phyloP scores from a whole-genome alignment of 30 jellyfish, hydroid and myxozoan species.

The Haliclystus octoradiatus region DNA sequence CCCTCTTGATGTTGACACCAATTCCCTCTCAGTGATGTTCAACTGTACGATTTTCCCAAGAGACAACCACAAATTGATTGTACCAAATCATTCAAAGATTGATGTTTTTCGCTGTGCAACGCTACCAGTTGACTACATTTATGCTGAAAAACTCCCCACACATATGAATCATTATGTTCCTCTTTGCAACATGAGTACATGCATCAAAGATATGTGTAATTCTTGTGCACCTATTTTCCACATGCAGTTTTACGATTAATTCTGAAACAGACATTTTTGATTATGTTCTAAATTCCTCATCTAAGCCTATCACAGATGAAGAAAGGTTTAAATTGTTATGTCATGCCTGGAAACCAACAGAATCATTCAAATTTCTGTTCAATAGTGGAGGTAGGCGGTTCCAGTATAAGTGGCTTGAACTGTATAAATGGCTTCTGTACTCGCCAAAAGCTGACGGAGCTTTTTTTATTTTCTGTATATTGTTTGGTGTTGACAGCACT shows the following conservation, averaged over 20 bases:
- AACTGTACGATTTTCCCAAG: slow-evolving; percentile 3
- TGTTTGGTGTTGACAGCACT: slow-evolving; percentile 23
- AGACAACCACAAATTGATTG: too few relatives aligned
- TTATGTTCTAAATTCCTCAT: too few relatives aligned
- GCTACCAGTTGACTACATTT: slow-evolving; percentile 11
- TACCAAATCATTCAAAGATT: too few relatives aligned
- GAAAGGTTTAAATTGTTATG: slow-evolving; percentile 2
- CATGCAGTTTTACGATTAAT: too few relatives aligned
- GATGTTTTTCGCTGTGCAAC: slow-evolving; percentile 22
- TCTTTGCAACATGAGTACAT: too few relatives aligned
- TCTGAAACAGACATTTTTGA: too few relatives aligned
- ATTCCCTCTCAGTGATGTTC: neutral
- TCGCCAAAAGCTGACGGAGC: slow-evolving; percentile 25
- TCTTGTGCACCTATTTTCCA: too few relatives aligned
- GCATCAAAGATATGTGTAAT: too few relatives aligned
- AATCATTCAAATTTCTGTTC: slow-evolving; percentile 17
- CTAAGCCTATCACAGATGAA: slow-evolving; percentile 26
- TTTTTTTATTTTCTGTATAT: slow-evolving; percentile 13
- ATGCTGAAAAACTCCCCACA: neutral
- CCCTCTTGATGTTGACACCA: neutral
- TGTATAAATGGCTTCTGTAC: slow-evolving; percentile 20
- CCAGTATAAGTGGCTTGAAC: slow-evolving; percentile 2
- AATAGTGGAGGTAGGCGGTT: slow-evolving; percentile 6
- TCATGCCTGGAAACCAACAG: slow-evolving; percentile 37
- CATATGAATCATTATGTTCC: slow-evolving; percentile 22